Evolutionary conservation across 2,888 invertebrate species (phyloP).

Genomic region (Beris morrisii): DNA sequence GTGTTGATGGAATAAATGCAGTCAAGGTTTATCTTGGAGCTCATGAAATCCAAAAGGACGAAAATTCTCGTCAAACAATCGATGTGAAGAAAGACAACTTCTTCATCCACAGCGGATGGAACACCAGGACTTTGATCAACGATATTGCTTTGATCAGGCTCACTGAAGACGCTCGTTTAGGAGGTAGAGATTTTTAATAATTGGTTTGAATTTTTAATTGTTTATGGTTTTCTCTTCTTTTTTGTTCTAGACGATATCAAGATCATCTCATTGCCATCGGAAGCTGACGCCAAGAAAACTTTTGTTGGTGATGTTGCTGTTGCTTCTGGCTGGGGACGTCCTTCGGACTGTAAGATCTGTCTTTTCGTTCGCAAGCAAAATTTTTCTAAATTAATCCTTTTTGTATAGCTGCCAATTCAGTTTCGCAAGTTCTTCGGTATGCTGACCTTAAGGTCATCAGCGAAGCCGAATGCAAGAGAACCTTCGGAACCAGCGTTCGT

Average conservation of each 20-base stretch:
- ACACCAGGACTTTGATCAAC: background rate
- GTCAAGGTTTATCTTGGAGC: conserved; percentile 24
- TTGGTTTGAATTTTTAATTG: background rate
- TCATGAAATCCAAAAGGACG: background rate
- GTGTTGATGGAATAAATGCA: conserved; percentile 41
- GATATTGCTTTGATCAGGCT: conserved; percentile 27
- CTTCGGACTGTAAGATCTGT: conserved; percentile 43
- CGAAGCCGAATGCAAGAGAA: conserved; percentile 52
- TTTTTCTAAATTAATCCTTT: background rate
- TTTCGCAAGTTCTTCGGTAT: conserved; percentile 53
- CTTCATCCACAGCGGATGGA: conserved; percentile 15
- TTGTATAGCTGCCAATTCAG: conserved; percentile 37
- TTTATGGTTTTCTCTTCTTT: no score
- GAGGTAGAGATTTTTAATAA: conserved; percentile 1
- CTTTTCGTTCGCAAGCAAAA: no score
- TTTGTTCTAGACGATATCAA: conserved; percentile 8
- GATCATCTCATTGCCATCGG: conserved; percentile 43
- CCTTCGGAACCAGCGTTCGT: conserved; percentile 53
- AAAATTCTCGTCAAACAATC: background rate
- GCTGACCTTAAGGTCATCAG: conserved; percentile 53
- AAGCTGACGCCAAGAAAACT: conserved; percentile 48
- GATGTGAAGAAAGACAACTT: background rate
- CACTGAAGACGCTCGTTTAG: conserved; percentile 7
- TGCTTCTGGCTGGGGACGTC: conserved; percentile 59
- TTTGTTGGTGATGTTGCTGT: conserved; percentile 52